These are phyloP conservation scores for Ceratoteleas bidentatus DNA, from an alignment of 1,140 invertebrate genomes.

Conservation along the genomic window DNA sequence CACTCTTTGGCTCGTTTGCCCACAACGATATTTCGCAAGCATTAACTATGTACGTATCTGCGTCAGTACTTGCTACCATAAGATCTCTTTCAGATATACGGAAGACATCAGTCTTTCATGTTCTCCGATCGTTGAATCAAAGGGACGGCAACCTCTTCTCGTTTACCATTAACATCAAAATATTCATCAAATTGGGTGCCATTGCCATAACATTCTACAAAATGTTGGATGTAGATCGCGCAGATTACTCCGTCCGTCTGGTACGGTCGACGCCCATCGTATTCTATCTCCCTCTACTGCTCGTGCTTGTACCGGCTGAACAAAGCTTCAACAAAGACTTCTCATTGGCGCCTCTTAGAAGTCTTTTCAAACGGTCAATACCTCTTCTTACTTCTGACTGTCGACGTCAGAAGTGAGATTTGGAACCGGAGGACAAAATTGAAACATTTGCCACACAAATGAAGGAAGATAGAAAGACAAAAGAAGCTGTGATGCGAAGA, in stretches of 20 bases:
- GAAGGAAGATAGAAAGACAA: no score
- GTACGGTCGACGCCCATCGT: no score
- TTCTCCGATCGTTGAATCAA: not conserved
- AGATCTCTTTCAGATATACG: not conserved
- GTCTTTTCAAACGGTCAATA: no score
- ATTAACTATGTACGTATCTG: slow-evolving; percentile 7
- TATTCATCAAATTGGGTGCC: not conserved
- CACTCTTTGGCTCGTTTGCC: slow-evolving; percentile 23
- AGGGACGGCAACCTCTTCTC: not conserved
- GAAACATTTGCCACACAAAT: no score
- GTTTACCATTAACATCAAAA: not conserved
- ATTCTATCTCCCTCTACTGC: slow-evolving; percentile 14
- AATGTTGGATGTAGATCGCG: slow-evolving; percentile 16
- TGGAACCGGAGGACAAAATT: no score
- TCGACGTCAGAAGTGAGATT: no score
- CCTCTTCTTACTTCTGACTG: no score
- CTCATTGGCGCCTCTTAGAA: no score
- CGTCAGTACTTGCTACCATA: slow-evolving; percentile 27
- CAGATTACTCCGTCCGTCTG: no score
- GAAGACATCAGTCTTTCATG: slow-evolving; percentile 23
- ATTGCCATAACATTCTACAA: slow-evolving; percentile 17
- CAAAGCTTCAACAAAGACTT: no score
- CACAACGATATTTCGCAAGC: not conserved
- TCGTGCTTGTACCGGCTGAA: no score
- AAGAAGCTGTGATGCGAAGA: no score